A percentile compares a stretch with the other conserved stretches of the same genome.
Conservation (phyloP, 2,797 vertebrate genomes). For the Paguma larvata region DNA sequence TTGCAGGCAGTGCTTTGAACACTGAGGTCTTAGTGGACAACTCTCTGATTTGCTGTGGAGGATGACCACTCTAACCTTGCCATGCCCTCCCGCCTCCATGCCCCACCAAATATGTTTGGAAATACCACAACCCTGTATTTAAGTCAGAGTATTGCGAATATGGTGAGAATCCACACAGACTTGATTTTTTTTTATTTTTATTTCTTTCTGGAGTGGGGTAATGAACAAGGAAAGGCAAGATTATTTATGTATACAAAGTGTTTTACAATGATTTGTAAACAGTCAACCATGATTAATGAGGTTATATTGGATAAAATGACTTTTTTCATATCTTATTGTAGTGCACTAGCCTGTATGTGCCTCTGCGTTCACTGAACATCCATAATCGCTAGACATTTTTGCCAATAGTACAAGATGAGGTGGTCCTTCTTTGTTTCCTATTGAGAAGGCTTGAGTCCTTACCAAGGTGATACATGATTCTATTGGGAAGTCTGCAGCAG, state of each 20-base stretch:
- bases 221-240: not conserved
- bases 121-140: not conserved
- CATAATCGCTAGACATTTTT: not conserved
- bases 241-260: not conserved
- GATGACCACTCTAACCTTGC: not conserved
- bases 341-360: not conserved
- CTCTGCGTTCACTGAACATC: not conserved
- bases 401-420: not conserved
- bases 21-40: too few relatives aligned
- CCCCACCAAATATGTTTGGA: not conserved
- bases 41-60: not conserved
- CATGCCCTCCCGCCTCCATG: rapidly evolving
- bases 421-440: not conserved
- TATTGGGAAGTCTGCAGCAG: rapidly evolving
- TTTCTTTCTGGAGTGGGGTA: not conserved
- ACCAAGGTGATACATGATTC: not conserved
- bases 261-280: not conserved
- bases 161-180: not conserved
- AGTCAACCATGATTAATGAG: not conserved
- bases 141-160: not conserved
- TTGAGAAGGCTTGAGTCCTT: not conserved
- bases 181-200: not conserved
- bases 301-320: not conserved
- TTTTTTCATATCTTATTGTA: not conserved
- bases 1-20: not conserved